Percentiles rank a stretch among this genome's conserved stretches.
Conservation (phyloP, 2,113 vertebrate species). For the Crocuta crocuta region DNA sequence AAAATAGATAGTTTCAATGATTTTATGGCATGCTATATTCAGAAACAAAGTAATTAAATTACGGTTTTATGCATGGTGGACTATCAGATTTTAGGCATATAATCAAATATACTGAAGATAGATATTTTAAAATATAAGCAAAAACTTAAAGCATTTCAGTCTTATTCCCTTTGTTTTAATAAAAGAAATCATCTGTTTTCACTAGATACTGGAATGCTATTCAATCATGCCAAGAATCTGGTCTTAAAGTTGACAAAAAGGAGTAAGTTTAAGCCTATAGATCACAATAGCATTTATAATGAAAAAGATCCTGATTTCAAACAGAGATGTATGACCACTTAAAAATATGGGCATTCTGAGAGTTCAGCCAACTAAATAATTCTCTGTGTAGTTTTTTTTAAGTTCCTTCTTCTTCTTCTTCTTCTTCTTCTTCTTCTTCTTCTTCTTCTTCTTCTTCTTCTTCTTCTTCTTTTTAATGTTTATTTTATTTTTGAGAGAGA, state of each 20-base stretch:
- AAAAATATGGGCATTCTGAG: not conserved
- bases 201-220: constrained; percentile 23
- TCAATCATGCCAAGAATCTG: not conserved
- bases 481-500: too few species aligned
- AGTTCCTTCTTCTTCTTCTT: too few species aligned
- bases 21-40: not conserved
- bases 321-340: not conserved
- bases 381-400: not conserved
- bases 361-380: not conserved
- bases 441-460: too few species aligned
- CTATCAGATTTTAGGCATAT: not conserved
- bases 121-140: constrained; percentile 39
- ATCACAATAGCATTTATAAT: constrained; percentile 5
- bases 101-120: constrained; percentile 32
- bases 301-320: constrained; percentile 50
- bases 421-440: too few species aligned
- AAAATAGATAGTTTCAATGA: not conserved
- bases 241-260: constrained; percentile 44
- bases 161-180: not conserved
- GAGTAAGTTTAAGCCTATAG: constrained; percentile 19
- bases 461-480: too few species aligned
- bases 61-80: not conserved
- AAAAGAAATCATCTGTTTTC: constrained; percentile 59
- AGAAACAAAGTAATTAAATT: not conserved
- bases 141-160: constrained; percentile 2